These are phyloP conservation scores for Pherbina coryleti DNA, from an alignment of 2,888 invertebrate species.

Conservation along the genomic window DNA sequence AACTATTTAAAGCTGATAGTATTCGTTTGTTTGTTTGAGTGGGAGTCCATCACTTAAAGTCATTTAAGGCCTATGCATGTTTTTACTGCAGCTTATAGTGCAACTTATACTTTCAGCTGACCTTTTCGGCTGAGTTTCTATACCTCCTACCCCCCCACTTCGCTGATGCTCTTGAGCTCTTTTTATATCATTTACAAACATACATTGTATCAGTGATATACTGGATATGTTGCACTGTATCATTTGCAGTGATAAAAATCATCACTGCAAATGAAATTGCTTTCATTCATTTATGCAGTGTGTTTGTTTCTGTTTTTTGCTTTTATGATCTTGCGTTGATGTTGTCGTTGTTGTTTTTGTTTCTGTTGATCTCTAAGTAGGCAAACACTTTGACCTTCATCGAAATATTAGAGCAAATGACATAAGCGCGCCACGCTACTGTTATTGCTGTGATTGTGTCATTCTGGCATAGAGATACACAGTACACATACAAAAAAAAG, in stretches of 20 bases:
- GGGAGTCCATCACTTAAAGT: constrained; percentile 26
- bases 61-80: constrained; percentile 21
- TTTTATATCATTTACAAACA: not conserved
- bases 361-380: constrained; percentile 40
- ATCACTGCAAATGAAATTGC: constrained; percentile 31
- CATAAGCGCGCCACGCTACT: constrained; percentile 38
- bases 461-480: not conserved
- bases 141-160: not conserved
- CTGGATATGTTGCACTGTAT: constrained; percentile 24
- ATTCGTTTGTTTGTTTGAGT: constrained; percentile 8
- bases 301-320: constrained; percentile 36
- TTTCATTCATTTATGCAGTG: constrained; percentile 19
- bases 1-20: constrained; percentile 9
- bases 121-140: not conserved
- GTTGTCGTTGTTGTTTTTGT: constrained; percentile 14
- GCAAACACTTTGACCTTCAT: constrained; percentile 65
- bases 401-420: constrained; percentile 56
- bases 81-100: not conserved
- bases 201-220: constrained; percentile 8
- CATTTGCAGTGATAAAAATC: constrained; percentile 37
- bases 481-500: not conserved
- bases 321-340: constrained; percentile 25
- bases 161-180: not conserved
- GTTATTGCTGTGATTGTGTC: constrained; percentile 22
- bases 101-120: constrained; percentile 28